Percentiles rank a stretch among this genome's conserved stretches.
Conservation (phyloP, 2,113 vertebrate genomes). For the Cyanistes caeruleus region DNA sequence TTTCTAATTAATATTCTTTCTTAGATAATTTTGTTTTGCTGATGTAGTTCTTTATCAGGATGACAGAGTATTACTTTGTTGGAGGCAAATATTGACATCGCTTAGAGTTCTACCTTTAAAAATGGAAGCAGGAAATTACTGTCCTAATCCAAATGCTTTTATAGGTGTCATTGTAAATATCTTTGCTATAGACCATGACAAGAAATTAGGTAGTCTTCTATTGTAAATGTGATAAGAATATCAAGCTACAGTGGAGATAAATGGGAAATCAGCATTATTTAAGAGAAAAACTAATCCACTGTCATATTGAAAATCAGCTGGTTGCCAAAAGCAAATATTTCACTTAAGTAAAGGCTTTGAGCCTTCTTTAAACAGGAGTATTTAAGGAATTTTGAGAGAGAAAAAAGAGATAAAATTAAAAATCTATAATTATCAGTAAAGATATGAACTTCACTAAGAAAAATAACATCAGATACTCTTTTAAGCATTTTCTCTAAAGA, state of each 20-base stretch:
- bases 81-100: not conserved
- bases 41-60: not conserved
- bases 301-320: not conserved
- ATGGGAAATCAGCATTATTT: conserved; percentile 17
- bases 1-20: not conserved
- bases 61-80: not conserved
- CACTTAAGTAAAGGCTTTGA: not conserved
- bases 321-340: not conserved
- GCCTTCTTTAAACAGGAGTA: not conserved
- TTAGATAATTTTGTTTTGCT: not conserved
- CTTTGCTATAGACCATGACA: not conserved
- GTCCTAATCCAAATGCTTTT: not conserved
- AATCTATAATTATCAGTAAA: not conserved
- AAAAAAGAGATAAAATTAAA: not conserved
- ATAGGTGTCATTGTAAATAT: conserved; percentile 6
- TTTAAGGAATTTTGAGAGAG: not conserved
- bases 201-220: conserved; percentile 17
- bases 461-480: not conserved
- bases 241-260: not conserved
- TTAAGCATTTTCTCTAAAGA: not conserved
- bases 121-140: not conserved
- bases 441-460: not conserved
- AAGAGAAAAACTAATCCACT: not conserved
- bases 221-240: not conserved
- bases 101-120: not conserved